Evolutionary conservation across 2,888 invertebrate species (phyloP), one percentile per base, ranked within the genome.

Genomic region (Cantharis lateralis): DNA sequence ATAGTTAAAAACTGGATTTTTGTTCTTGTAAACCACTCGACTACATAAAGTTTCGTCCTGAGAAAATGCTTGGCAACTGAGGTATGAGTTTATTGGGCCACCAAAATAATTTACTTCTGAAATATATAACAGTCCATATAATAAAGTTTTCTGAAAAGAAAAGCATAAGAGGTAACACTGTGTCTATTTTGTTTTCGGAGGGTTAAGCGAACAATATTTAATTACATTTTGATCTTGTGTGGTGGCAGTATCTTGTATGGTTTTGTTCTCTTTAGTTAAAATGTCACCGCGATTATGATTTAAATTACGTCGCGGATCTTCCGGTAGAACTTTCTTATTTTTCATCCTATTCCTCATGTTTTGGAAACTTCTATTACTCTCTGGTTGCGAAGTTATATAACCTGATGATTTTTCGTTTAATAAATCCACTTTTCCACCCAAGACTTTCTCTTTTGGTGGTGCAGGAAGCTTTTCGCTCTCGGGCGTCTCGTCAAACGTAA

Each of bases 41-140:
- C 90, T 90, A 32, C 84, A 85, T 64, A 88, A 85, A 76, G 86
- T 85, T 77, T 89, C 89, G 71, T 89, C 88, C 78, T 87, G 86
- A 87, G 89, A 89, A 84, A 90, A 90, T 32, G 89, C 89, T 80
- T 88, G 88, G 81, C 89, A 90, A 79, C 88, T 87, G 62, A 90
- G 82, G 80, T 88, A 90, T 1, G 89, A 88, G 81, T 86, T 88
- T 63, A 82, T 75, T 20, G 85, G 82, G 63, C 85, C 82, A 69
- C 86, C 84, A 32, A 88, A 84, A 84, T 88, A 88, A 80, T 87
- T 88, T 18, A 89, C 90, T 83, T 90, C 89, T 1, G 89, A 87
- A 62, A 91, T 84, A 80, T 89, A 89, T 80, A 91, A 86, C 77
- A 90, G 87, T 66, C 89, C 89, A 81, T 90, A 89, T 26, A 91